Evolutionary conservation across 2,113 vertebrate species (phyloP).

Genomic region (Arenaria interpres): DNA sequence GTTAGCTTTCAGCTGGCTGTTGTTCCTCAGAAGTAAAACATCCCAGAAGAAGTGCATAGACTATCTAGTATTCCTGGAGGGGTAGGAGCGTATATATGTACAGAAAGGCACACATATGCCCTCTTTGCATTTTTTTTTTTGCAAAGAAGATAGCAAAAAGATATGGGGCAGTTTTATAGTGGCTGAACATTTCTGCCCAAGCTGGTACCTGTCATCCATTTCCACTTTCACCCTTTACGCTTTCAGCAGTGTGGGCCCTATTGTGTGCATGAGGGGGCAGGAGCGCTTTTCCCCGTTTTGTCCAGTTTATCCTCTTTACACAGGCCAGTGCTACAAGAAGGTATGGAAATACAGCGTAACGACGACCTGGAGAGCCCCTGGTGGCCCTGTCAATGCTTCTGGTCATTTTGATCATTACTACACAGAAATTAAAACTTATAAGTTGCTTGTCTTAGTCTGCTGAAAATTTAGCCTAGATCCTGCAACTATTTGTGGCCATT

Average conservation of each 20-base stretch:
- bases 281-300: background rate
- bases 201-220: background rate
- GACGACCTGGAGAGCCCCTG: background rate
- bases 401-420: background rate
- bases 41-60: background rate
- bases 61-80: background rate
- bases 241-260: background rate
- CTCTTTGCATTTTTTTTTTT: background rate
- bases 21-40: background rate
- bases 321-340: background rate
- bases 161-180: background rate
- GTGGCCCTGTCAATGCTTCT: background rate
- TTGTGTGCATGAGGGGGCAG: background rate
- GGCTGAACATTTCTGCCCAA: background rate
- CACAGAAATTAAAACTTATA: background rate
- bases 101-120: background rate
- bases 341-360: background rate
- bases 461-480: background rate
- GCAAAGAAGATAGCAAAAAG: background rate
- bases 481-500: background rate
- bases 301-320: background rate
- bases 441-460: background rate
- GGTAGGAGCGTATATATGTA: rapidly evolving
- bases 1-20: background rate
- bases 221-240: background rate